phyloP scores from a whole-genome alignment of 2,797 vertebrate genomes.

The Rhabdomys pumilio region DNA sequence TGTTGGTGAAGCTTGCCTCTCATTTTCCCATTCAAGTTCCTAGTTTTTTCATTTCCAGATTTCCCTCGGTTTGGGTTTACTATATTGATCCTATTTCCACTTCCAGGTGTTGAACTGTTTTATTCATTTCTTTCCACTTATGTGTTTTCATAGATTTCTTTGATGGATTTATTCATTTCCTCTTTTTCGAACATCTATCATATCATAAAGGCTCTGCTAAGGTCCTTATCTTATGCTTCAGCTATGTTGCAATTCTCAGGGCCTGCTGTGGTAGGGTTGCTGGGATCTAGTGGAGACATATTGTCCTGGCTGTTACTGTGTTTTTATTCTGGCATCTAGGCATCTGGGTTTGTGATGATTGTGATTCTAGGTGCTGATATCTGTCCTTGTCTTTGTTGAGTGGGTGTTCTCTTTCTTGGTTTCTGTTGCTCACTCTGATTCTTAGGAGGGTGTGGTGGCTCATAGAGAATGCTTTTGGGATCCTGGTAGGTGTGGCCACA shows the following conservation, averaged over 20 bases:
- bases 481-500: background rate
- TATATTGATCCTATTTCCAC: background rate
- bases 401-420: no score
- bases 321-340: background rate
- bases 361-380: background rate
- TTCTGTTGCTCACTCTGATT: background rate
- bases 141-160: background rate
- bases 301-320: background rate
- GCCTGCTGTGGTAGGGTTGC: background rate
- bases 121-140: background rate
- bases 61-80: no score
- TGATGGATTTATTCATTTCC: background rate
- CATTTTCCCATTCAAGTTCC: background rate
- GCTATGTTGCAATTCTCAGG: background rate
- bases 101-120: background rate
- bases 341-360: background rate
- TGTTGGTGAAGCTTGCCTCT: background rate
- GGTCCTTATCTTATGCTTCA: background rate
- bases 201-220: background rate
- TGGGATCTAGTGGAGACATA: background rate
- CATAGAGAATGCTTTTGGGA: background rate
- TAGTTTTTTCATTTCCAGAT: no score
- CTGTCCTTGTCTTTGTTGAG: no score
- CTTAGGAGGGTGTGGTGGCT: background rate
- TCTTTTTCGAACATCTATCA: background rate